Conservation (phyloP, 2,113 vertebrate species). For the Geococcyx californianus region DNA sequence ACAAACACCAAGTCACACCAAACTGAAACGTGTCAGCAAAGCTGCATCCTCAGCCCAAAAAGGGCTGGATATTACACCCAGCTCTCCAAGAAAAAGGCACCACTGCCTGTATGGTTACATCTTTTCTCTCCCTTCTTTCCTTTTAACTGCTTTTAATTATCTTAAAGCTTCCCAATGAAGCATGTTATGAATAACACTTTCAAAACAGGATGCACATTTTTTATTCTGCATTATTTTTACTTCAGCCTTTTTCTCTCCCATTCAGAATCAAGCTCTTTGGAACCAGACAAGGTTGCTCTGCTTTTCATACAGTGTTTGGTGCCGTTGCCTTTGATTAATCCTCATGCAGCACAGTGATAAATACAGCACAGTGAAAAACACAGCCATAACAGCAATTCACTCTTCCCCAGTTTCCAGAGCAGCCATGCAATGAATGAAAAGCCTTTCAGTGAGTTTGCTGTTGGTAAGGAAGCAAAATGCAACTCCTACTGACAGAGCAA, state of each 20-base stretch:
- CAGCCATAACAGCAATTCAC: neutral
- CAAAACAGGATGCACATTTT: rapidly evolving
- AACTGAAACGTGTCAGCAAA: neutral
- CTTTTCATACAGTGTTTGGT: too few species aligned
- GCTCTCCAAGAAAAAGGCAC: neutral
- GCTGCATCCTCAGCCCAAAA: neutral
- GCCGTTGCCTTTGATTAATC: neutral
- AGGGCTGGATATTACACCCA: rapidly evolving
- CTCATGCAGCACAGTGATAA: neutral
- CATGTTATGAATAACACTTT: neutral
- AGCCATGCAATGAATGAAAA: neutral
- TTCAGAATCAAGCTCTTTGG: neutral
- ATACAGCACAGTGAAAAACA: neutral
- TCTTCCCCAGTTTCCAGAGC: neutral
- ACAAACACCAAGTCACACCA: neutral
- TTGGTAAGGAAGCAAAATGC: neutral
- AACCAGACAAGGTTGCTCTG: neutral
- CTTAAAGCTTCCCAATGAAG: neutral
- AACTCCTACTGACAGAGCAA: neutral
- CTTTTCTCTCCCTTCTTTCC: neutral
- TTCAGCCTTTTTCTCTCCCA: neutral
- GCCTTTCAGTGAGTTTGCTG: neutral
- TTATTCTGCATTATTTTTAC: neutral
- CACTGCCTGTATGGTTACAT: neutral
- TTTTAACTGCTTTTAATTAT: neutral